phyloP scores from a whole-genome alignment of 2,113 vertebrate species.

The Hemiprocne comata region DNA sequence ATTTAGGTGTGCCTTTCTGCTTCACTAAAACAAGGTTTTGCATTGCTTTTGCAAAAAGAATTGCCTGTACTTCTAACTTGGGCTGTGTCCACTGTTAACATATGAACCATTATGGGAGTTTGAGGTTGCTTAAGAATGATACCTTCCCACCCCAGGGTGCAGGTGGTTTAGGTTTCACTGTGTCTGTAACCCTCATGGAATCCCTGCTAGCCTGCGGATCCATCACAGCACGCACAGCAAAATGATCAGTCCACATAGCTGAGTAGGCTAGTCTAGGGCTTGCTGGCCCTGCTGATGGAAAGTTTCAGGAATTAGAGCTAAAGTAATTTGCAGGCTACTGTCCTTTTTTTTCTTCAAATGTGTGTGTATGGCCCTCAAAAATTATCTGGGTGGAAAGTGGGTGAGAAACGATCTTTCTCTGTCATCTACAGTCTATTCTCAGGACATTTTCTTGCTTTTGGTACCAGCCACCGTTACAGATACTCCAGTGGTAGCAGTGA shows the following conservation, averaged over 20 bases:
- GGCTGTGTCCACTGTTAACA: not conserved
- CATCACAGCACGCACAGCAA: not conserved
- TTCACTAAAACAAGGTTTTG: not conserved
- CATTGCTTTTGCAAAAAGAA: not conserved
- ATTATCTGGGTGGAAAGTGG: not conserved
- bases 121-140: not conserved
- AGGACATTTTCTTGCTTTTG: not conserved
- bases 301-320: not conserved
- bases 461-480: not conserved
- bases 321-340: not conserved
- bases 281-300: not conserved
- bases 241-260: not conserved
- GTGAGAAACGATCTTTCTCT: not conserved
- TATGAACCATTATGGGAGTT: not conserved
- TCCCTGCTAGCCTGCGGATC: not conserved
- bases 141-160: not conserved
- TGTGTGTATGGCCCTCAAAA: not conserved
- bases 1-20: not conserved
- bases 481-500: not conserved
- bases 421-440: not conserved
- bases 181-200: not conserved
- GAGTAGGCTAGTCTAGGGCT: not conserved
- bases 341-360: accelerated
- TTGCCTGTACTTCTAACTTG: not conserved
- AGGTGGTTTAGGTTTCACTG: not conserved